Conservation (phyloP, 2,113 vertebrate genomes). For the Marmota flaviventris region DNA sequence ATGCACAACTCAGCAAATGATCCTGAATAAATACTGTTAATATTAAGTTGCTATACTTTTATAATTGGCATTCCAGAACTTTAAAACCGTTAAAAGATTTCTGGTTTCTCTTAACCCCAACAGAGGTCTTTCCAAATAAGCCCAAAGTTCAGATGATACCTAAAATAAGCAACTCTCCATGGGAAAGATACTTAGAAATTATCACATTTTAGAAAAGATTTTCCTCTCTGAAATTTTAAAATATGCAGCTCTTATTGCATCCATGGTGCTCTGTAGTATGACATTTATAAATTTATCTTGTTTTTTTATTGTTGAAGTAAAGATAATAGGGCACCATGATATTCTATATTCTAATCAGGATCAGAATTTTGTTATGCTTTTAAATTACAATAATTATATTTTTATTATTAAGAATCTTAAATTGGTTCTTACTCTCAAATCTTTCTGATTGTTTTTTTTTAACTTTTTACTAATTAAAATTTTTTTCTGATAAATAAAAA, state of each 20-base stretch:
- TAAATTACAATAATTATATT: neutral
- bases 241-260: neutral
- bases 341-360: neutral
- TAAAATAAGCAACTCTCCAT: neutral
- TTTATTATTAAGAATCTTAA: neutral
- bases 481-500: neutral
- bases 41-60: neutral
- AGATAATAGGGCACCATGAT: neutral
- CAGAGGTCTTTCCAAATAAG: neutral
- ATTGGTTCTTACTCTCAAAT: neutral
- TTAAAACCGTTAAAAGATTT: neutral
- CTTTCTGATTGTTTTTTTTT: neutral
- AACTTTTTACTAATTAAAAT: neutral
- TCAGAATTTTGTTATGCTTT: neutral
- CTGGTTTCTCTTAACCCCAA: neutral
- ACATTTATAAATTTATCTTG: neutral
- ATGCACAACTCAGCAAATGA: neutral
- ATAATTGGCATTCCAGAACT: neutral
- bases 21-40: neutral
- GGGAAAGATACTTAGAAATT: neutral
- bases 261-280: neutral
- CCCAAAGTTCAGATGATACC: neutral
- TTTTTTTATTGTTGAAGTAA: neutral
- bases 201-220: neutral
- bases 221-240: neutral